A percentile compares a stretch with the other conserved stretches of the same genome.
phyloP scores from a whole-genome alignment of 2,888 invertebrate species.

The Erannis defoliaria region DNA sequence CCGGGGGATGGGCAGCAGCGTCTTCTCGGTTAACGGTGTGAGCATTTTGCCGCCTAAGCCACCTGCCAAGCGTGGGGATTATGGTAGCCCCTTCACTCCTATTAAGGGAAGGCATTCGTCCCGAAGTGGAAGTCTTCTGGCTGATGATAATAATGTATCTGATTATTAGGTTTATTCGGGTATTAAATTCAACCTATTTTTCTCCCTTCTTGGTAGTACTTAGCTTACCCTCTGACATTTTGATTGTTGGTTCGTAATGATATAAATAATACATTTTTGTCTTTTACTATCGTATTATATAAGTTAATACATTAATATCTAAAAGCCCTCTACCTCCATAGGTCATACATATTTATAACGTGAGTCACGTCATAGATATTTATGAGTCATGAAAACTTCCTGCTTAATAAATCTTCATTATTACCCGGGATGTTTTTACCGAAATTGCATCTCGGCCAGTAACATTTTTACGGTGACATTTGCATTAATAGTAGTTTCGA shows the following conservation, averaged over 20 bases:
- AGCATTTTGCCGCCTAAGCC: too few species aligned
- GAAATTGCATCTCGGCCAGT: conserved; percentile 34
- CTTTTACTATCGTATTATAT: conserved; percentile 1
- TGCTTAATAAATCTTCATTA: conserved; percentile 27
- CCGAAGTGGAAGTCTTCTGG: too few species aligned
- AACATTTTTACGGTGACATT: conserved; percentile 38
- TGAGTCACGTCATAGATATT: conserved; percentile 16
- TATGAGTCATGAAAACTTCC: conserved; percentile 20
- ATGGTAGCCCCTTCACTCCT: too few species aligned
- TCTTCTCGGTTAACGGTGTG: too few species aligned
- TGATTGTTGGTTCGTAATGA: background rate
- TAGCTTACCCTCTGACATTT: conserved; percentile 1
- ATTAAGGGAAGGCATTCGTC: too few species aligned
- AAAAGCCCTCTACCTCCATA: background rate
- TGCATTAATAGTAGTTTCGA: conserved; percentile 37
- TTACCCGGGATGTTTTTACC: conserved; percentile 21
- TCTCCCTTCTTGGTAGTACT: background rate
- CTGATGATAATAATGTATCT: background rate
- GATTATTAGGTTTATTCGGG: background rate
- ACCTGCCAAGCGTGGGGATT: too few species aligned
- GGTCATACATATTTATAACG: conserved; percentile 6
- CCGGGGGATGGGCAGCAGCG: too few species aligned
- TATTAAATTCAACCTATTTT: background rate
- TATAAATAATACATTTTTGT: background rate
- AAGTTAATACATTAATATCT: conserved; percentile 4